Evolutionary conservation across 2,113 vertebrate species (phyloP).

Genomic region (Diadophis punctatus): DNA sequence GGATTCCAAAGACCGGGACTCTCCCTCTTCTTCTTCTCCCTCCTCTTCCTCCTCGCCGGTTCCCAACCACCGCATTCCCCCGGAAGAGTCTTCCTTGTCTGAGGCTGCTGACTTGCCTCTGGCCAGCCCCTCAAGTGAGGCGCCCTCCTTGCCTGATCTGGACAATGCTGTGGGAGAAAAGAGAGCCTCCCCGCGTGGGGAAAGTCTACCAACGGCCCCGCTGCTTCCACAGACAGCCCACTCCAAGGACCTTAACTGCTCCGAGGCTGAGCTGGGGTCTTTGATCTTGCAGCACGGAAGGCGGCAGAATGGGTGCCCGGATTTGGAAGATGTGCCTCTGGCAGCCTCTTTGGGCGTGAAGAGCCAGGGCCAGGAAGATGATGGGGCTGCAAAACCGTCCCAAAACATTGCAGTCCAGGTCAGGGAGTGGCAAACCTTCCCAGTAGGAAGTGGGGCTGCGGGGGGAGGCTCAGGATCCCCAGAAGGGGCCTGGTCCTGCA

Average conservation of each 20-base stretch:
- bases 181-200: slow-evolving; percentile 28
- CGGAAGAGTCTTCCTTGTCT: slow-evolving; percentile 40
- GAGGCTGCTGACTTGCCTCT: slow-evolving; percentile 19
- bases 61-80: slow-evolving; percentile 5
- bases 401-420: slow-evolving; percentile 76
- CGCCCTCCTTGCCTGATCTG: slow-evolving; percentile 46
- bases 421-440: slow-evolving; percentile 25
- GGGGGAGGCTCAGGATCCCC: background rate
- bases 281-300: slow-evolving; percentile 46
- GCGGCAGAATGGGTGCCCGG: slow-evolving; percentile 43
- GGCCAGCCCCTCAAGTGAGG: background rate
- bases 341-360: slow-evolving; percentile 45
- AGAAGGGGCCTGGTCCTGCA: background rate
- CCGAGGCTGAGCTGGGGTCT: slow-evolving; percentile 44
- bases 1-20: slow-evolving; percentile 32
- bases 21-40: slow-evolving; percentile 10
- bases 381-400: slow-evolving; percentile 56
- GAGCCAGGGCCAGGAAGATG: slow-evolving; percentile 58
- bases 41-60: slow-evolving; percentile 14
- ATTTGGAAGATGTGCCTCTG: slow-evolving; percentile 54
- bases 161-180: slow-evolving; percentile 47
- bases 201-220: slow-evolving; percentile 29
- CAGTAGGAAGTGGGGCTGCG: background rate
- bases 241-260: slow-evolving; percentile 41
- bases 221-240: slow-evolving; percentile 42